phyloP scores from a whole-genome alignment of 2,888 invertebrate genomes.

The Nomada hirtipes region DNA sequence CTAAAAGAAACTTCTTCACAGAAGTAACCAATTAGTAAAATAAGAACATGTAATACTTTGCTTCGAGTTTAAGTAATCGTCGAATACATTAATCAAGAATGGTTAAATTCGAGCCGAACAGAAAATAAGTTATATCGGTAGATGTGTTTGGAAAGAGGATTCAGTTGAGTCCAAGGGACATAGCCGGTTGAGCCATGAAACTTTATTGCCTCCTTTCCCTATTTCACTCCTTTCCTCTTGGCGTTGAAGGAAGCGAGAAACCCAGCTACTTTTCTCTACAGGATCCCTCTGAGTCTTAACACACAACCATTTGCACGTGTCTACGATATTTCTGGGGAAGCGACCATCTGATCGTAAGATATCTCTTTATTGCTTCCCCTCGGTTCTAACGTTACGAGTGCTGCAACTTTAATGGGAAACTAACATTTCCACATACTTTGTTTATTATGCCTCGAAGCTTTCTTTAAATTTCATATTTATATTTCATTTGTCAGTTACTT shows the following conservation, averaged over 20 bases:
- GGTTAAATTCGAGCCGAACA: not conserved
- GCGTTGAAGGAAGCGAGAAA: slow-evolving; percentile 23
- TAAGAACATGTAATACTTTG: no score
- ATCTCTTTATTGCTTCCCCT: slow-evolving; percentile 42
- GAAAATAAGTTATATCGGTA: slow-evolving; percentile 5
- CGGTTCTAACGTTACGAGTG: slow-evolving; percentile 4
- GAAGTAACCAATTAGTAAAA: no score
- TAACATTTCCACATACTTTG: not conserved
- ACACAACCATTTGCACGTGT: slow-evolving; percentile 69
- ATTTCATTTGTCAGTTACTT: not conserved
- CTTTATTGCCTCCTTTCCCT: slow-evolving; percentile 71
- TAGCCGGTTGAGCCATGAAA: slow-evolving; percentile 66
- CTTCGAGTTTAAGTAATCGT: not conserved
- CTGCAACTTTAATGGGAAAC: slow-evolving; percentile 48
- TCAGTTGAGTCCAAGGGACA: slow-evolving; percentile 32
- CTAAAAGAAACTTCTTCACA: no score
- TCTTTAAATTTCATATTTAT: not conserved
- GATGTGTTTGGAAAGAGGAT: slow-evolving; percentile 32
- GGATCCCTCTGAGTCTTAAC: slow-evolving; percentile 57
- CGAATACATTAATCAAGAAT: not conserved
- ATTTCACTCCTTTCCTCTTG: slow-evolving; percentile 36
- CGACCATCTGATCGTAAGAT: slow-evolving; percentile 56
- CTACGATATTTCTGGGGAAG: slow-evolving; percentile 56
- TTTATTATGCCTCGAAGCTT: slow-evolving; percentile 35
- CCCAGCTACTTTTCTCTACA: slow-evolving; percentile 39